Evolutionary conservation across 2,797 vertebrate species (phyloP), one percentile per base, ranked within the genome.

Genomic region (Hirundo rustica): DNA sequence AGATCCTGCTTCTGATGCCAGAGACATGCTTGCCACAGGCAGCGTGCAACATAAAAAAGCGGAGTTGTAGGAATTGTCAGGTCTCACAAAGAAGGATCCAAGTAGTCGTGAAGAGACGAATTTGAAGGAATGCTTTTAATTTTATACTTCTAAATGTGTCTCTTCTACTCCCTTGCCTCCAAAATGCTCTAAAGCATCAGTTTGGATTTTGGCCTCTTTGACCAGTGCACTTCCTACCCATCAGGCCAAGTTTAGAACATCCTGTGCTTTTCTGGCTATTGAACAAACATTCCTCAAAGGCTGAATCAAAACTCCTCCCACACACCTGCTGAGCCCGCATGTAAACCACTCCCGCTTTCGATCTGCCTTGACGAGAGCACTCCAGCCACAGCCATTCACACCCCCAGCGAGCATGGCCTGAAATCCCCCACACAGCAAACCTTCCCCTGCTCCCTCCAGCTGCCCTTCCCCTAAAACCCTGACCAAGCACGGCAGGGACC

Each of bases 221-320:
- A 77, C 15, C 57, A 54, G 3, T 5, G 30, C 13, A 20, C 22
- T 32, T 77, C 15, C 81, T 40, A 67, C 16, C 14, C 54, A 55
- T 4, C 53, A 87, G 29, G 47, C 8, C 32, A 86, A 22, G 34
- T 64, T 42, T 44, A 54, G 67, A 73, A 36, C 22, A 21, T 12
- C 11, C 30, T 66, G 60, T 17, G 30, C 66, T 66, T 20, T 36
- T 19, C 22, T 72, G 53, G 47, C 26, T 72, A 3, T 8, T 65
- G 50, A 87, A 53, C 10, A 62, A 91, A 60, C 0, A 1, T 15
- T 44, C 72, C 73, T 85, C 54, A 70, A 71, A 78, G 45, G 10
- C 51, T 26, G 70, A 89, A 55, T 38, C 85, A 80, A 85, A 77
- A 42, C 36, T 67, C 66, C 55, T 72, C 89, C 80, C 51, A 84